Evolutionary conservation across 35 echinoderm and acorn worm genomes (phyloP).

Genomic region (Strongylocentrotus purpuratus): DNA sequence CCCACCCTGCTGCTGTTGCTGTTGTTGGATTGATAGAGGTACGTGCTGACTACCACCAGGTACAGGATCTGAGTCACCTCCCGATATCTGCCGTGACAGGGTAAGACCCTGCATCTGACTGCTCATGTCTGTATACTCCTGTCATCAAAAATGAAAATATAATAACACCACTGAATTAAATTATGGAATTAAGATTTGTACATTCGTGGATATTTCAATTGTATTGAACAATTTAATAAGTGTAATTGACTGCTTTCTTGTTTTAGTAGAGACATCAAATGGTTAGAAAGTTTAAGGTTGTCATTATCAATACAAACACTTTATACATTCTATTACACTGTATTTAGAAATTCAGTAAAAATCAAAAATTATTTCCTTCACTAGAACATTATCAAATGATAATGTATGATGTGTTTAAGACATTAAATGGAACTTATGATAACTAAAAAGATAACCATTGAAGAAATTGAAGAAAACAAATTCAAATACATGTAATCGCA

Average conservation of each 20-base stretch:
- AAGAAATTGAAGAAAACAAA: background rate
- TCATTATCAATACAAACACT: background rate
- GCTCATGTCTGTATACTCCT: constrained; percentile 62
- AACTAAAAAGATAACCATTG: background rate
- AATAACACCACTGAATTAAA: no score
- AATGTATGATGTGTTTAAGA: background rate
- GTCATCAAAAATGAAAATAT: constrained; percentile 2
- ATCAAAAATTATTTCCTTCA: background rate
- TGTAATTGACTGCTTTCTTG: background rate
- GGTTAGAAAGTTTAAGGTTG: background rate
- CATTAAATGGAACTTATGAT: background rate
- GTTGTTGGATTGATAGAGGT: constrained; percentile 10
- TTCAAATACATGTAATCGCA: background rate
- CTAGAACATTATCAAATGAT: background rate
- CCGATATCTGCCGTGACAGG: constrained; percentile 51
- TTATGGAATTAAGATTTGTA: no score
- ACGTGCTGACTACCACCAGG: background rate
- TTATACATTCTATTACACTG: no score
- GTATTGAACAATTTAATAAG: background rate
- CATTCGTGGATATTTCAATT: background rate
- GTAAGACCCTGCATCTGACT: constrained; percentile 56
- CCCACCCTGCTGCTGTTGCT: constrained; percentile 37
- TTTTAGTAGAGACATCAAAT: background rate
- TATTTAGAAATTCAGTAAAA: background rate
- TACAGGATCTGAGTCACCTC: constrained; percentile 34